Evolutionary conservation across 1,140 invertebrate genomes (phyloP).

Genomic region (Drosophila kanapiae): DNA sequence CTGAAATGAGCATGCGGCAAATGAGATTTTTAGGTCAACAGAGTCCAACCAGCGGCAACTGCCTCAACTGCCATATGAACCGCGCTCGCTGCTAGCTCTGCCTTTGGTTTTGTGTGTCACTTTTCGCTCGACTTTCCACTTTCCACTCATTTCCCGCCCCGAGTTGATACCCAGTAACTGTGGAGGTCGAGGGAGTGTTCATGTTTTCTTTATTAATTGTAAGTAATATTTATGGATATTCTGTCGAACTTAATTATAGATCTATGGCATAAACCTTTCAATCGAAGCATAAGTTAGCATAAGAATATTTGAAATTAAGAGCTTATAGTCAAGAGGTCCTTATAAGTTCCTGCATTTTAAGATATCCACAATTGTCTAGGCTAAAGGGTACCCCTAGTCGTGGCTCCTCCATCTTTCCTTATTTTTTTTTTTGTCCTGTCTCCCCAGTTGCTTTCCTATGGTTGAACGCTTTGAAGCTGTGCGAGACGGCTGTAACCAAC

Average conservation of each 20-base stretch:
- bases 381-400: slow-evolving; percentile 14
- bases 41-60: slow-evolving; percentile 62
- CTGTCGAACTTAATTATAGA: too few species aligned
- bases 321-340: background rate
- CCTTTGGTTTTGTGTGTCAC: slow-evolving; percentile 66
- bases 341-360: background rate
- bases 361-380: background rate
- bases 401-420: background rate
- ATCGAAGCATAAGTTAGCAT: background rate
- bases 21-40: slow-evolving; percentile 84
- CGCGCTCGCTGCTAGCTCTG: slow-evolving; percentile 22
- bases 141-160: slow-evolving; percentile 39
- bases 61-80: slow-evolving; percentile 50
- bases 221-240: too few species aligned
- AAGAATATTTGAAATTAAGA: too few species aligned
- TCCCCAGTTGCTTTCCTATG: slow-evolving; percentile 38
- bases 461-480: slow-evolving; percentile 59
- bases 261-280: background rate
- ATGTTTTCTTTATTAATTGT: background rate
- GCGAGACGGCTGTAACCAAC: slow-evolving; percentile 62
- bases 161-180: slow-evolving; percentile 15
- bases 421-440: slow-evolving; percentile 43
- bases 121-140: slow-evolving; percentile 57
- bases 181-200: background rate
- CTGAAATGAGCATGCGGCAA: slow-evolving; percentile 77